These are phyloP conservation scores for Alaudala cheleensis DNA, from an alignment of 2,113 vertebrate genomes.

Conservation along the genomic window DNA sequence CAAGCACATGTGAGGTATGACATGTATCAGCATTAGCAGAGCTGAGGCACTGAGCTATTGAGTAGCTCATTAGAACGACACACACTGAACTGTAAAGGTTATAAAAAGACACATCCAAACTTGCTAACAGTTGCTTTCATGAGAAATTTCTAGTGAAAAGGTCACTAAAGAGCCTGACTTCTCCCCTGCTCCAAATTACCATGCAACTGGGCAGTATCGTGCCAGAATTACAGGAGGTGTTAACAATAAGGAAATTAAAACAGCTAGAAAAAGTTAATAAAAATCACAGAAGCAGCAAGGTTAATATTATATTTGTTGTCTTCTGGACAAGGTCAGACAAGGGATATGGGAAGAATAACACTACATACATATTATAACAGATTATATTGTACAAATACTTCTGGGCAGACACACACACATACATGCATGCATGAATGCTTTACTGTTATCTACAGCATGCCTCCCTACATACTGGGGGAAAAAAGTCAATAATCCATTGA, in stretches of 20 bases:
- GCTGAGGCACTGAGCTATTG: background rate
- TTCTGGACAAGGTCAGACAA: background rate
- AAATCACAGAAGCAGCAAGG: constrained; percentile 6
- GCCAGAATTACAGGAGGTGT: background rate
- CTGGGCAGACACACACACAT: background rate
- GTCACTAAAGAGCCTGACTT: constrained; percentile 47
- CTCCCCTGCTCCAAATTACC: constrained; percentile 44
- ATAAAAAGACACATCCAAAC: constrained; percentile 32
- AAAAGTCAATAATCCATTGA: background rate
- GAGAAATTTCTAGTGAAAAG: constrained; percentile 55
- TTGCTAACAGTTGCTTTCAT: constrained; percentile 35
- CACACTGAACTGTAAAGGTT: constrained; percentile 9
- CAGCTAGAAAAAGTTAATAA: background rate
- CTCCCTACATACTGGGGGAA: background rate
- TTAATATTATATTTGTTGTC: constrained; percentile 13
- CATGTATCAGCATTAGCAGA: background rate
- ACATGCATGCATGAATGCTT: background rate
- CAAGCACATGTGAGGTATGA: background rate
- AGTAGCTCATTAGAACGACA: constrained; percentile 7
- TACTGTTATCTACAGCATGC: background rate
- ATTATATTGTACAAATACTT: background rate
- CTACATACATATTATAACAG: background rate
- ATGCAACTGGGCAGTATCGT: background rate
- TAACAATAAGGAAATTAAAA: constrained; percentile 22
- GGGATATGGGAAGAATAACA: background rate